Percentiles rank a stretch among this genome's conserved stretches.
These are phyloP conservation scores for Salpingus planirostris DNA, from an alignment of 2,888 invertebrate species.

Conservation along the genomic window DNA sequence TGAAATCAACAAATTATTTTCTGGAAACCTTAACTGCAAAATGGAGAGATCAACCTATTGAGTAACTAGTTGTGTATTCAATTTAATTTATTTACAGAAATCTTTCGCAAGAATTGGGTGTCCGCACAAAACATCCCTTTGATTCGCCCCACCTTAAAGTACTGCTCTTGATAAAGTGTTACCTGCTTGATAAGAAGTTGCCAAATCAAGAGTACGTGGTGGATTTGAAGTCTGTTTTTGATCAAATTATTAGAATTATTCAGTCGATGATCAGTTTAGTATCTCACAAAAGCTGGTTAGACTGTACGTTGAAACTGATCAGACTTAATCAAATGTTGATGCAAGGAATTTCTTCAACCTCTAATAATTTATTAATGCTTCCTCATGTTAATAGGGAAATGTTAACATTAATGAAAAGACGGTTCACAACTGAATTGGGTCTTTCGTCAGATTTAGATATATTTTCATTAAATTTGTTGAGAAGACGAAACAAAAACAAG, in stretches of 20 bases:
- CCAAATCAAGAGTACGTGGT: conserved; percentile 93
- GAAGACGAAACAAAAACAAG: neutral
- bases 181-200: conserved; percentile 72
- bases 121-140: conserved; percentile 57
- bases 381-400: conserved; percentile 65
- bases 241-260: conserved; percentile 89
- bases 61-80: no score
- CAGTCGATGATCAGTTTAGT: conserved; percentile 97
- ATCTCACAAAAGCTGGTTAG: conserved; percentile 85
- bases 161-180: conserved; percentile 86
- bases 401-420: conserved; percentile 49
- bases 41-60: no score
- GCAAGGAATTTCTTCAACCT: conserved; percentile 82
- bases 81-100: conserved; percentile 60
- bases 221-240: conserved; percentile 93
- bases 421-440: conserved; percentile 30
- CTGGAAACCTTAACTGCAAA: no score
- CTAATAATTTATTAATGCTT: conserved; percentile 64
- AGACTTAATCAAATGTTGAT: conserved; percentile 81
- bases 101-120: conserved; percentile 68
- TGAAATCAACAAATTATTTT: no score
- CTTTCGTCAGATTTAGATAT: no score
- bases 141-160: conserved; percentile 95
- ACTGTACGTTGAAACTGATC: conserved; percentile 68
- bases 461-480: no score